phyloP scores from a whole-genome alignment of 2,888 invertebrate species.

The Sepioteuthis lessoniana region DNA sequence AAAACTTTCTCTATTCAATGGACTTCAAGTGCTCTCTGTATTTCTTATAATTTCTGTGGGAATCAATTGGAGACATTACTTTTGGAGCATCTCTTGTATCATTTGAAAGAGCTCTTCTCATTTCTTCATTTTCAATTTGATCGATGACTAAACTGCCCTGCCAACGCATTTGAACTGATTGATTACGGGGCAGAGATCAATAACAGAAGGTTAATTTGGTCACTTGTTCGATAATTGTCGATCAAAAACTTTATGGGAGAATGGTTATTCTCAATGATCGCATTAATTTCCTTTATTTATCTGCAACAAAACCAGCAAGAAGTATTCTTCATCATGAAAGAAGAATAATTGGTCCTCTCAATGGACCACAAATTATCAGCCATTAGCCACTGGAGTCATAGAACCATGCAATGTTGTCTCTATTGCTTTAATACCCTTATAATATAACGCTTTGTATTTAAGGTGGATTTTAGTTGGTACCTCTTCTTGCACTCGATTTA shows the following conservation, averaged over 20 bases:
- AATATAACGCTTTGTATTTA: background rate
- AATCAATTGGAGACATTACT: no score
- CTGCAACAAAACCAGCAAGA: background rate
- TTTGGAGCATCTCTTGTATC: background rate
- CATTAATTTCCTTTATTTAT: background rate
- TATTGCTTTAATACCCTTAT: background rate
- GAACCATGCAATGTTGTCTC: background rate
- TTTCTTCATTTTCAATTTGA: background rate
- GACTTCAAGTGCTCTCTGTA: no score
- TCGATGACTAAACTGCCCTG: background rate
- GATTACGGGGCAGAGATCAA: background rate
- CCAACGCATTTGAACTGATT: background rate
- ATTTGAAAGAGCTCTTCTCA: background rate
- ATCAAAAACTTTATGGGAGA: background rate
- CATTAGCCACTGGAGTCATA: background rate
- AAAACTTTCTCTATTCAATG: no score
- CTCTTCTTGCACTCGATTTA: background rate
- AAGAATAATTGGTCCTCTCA: background rate
- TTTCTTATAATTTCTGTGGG: no score
- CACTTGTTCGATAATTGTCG: background rate
- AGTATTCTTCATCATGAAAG: background rate
- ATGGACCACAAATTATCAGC: background rate
- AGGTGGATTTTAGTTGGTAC: background rate
- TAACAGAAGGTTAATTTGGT: conserved; percentile 23
- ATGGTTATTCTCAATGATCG: background rate